These are phyloP conservation scores for Oxygymnocypris stewartii DNA, from an alignment of 2,113 vertebrate species.

Conservation along the genomic window DNA sequence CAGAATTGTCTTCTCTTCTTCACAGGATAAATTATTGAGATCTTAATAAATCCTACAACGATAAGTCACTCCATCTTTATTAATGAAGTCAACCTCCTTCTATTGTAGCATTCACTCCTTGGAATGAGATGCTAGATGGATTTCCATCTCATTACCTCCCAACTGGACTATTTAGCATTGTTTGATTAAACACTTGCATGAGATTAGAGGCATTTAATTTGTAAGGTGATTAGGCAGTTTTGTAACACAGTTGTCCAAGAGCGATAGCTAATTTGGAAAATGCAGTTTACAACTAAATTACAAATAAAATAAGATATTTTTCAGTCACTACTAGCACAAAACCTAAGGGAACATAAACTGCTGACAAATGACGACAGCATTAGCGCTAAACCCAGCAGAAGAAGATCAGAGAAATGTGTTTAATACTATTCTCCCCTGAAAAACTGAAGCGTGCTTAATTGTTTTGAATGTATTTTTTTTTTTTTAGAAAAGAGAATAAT, in stretches of 20 bases:
- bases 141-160: slow-evolving; percentile 30
- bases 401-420: neutral
- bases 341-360: neutral
- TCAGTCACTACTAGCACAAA: neutral
- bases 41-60: neutral
- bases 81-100: neutral
- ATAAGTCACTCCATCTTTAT: neutral
- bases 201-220: slow-evolving; percentile 21
- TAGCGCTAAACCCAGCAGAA: neutral
- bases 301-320: neutral
- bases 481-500: neutral
- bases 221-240: neutral
- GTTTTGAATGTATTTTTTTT: neutral
- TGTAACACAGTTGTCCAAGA: neutral
- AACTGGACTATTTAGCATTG: slow-evolving; percentile 31
- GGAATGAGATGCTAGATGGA: slow-evolving; percentile 7
- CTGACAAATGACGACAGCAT: neutral
- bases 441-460: neutral
- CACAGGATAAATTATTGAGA: neutral
- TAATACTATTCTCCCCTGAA: neutral
- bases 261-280: neutral
- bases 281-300: neutral
- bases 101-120: slow-evolving; percentile 10
- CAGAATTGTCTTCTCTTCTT: neutral
- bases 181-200: slow-evolving; percentile 13